Evolutionary conservation across 2,797 vertebrate genomes (phyloP).

Genomic region (Buceros bicornis): DNA sequence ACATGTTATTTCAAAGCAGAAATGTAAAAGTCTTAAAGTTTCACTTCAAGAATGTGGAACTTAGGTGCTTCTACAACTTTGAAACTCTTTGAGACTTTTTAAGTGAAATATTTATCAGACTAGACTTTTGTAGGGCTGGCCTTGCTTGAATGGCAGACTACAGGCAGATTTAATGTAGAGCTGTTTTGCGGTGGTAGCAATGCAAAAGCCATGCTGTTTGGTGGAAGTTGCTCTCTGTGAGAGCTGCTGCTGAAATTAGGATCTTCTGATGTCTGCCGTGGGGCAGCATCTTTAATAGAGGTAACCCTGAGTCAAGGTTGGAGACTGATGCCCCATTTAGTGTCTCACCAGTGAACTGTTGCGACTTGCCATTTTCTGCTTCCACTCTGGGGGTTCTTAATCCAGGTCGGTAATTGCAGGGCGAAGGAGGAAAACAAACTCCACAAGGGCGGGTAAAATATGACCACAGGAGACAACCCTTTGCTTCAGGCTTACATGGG

Average conservation of each 20-base stretch:
- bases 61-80: background rate
- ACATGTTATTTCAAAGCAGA: background rate
- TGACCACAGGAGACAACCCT: background rate
- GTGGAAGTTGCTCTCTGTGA: background rate
- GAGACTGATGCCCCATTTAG: background rate
- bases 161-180: background rate
- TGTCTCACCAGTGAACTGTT: background rate
- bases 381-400: background rate
- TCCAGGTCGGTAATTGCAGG: background rate
- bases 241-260: constrained; percentile 18
- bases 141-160: background rate
- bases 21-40: background rate
- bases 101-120: background rate
- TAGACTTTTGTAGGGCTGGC: background rate
- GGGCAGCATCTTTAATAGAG: background rate
- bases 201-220: constrained; percentile 14
- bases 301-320: constrained; percentile 22
- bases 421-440: background rate
- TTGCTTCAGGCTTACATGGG: background rate
- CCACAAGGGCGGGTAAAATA: background rate
- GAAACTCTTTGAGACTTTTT: background rate
- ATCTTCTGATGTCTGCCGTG: background rate
- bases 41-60: background rate
- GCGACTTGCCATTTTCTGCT: background rate
- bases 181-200: background rate